Evolutionary conservation across 2,797 vertebrate species (phyloP).

Genomic region (Gallinago solitaria): DNA sequence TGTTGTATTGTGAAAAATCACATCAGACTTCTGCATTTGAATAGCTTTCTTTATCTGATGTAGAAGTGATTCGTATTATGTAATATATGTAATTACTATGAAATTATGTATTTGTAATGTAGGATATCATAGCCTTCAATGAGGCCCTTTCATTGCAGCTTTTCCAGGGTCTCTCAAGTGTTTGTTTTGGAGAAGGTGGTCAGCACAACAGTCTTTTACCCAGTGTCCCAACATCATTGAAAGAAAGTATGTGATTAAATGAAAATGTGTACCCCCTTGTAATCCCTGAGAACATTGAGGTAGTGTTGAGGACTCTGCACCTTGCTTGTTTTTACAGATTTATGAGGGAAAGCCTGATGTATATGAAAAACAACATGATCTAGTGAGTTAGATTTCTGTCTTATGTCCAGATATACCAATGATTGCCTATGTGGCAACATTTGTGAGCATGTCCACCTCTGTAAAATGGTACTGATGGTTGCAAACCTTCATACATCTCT

Average conservation of each 20-base stretch:
- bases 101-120: background rate
- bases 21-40: background rate
- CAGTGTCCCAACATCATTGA: background rate
- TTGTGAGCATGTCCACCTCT: background rate
- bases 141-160: background rate
- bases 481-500: background rate
- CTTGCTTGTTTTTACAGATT: background rate
- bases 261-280: background rate
- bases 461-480: background rate
- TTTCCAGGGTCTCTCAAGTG: background rate
- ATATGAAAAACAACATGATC: background rate
- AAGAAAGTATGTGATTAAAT: background rate
- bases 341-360: background rate
- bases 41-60: background rate
- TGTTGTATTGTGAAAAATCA: slow-evolving; percentile 8
- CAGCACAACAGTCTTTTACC: background rate
- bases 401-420: background rate
- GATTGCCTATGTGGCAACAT: background rate
- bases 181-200: background rate
- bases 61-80: background rate
- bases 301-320: background rate
- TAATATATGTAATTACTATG: background rate
- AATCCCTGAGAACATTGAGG: background rate
- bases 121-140: background rate
- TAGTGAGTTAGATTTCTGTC: background rate